Evolutionary conservation across 2,888 invertebrate genomes (phyloP).

Genomic region (Bellardia bayeri): DNA sequence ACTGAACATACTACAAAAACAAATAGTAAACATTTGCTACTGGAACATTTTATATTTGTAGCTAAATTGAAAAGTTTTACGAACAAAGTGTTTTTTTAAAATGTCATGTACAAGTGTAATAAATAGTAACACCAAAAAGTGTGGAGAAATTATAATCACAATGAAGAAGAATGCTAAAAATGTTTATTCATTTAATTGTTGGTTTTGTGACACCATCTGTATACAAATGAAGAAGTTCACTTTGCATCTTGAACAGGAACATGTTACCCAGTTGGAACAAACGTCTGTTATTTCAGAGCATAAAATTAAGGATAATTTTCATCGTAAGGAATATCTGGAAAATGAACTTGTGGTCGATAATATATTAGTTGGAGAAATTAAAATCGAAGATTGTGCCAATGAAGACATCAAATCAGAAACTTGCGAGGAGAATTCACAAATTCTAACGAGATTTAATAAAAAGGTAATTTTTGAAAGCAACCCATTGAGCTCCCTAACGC

Average conservation of each 20-base stretch:
- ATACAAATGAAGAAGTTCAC: slow-evolving; percentile 72
- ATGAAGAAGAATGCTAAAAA: slow-evolving; percentile 66
- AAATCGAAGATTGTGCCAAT: slow-evolving; percentile 45
- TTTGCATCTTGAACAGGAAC: slow-evolving; percentile 71
- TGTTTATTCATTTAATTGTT: slow-evolving; percentile 71
- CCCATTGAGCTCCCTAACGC: no score
- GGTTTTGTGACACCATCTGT: slow-evolving; percentile 71
- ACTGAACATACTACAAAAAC: slow-evolving; percentile 2
- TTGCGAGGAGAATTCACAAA: slow-evolving; percentile 32
- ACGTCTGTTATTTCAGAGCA: not conserved
- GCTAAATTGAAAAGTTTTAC: not conserved
- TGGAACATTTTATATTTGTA: not conserved
- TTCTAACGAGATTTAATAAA: not conserved
- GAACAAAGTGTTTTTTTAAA: slow-evolving; percentile 9
- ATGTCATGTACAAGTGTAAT: slow-evolving; percentile 17
- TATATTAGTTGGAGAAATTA: slow-evolving; percentile 49
- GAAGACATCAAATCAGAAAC: slow-evolving; percentile 47
- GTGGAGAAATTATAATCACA: slow-evolving; percentile 71
- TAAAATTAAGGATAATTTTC: not conserved
- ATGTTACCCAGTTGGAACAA: slow-evolving; percentile 55
- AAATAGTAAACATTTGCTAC: slow-evolving; percentile 32
- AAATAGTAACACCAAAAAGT: slow-evolving; percentile 52
- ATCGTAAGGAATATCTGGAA: not conserved
- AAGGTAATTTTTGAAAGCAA: slow-evolving; percentile 28
- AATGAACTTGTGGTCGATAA: not conserved